These are phyloP conservation scores for Drosophila peninsularis DNA, from an alignment of 2,888 invertebrate species.

Conservation along the genomic window DNA sequence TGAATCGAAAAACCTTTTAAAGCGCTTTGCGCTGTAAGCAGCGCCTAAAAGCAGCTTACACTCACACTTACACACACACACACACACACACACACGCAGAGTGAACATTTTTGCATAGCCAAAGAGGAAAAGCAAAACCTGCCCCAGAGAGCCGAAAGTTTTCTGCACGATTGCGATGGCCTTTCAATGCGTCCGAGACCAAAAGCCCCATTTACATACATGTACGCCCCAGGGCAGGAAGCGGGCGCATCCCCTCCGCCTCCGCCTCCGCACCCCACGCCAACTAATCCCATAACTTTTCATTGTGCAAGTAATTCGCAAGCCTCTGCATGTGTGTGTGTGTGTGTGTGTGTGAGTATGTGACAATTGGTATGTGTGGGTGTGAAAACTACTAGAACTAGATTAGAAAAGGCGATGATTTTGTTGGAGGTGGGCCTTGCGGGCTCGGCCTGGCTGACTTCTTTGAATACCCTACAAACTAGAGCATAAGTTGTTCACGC, in stretches of 20 bases:
- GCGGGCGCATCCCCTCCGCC: slow-evolving; percentile 3
- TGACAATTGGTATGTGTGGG: slow-evolving; percentile 55
- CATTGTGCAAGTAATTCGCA: slow-evolving; percentile 50
- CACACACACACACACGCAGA: slow-evolving; percentile 7
- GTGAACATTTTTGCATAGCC: slow-evolving; percentile 47
- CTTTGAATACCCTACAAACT: slow-evolving; percentile 10
- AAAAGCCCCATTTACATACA: slow-evolving; percentile 18
- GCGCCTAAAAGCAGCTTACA: slow-evolving; percentile 74
- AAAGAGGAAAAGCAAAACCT: slow-evolving; percentile 32
- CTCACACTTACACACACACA: slow-evolving; percentile 39
- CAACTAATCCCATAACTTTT: slow-evolving; percentile 60
- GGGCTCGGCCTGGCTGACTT: not conserved
- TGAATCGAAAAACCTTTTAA: slow-evolving; percentile 68
- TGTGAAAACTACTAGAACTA: slow-evolving; percentile 61
- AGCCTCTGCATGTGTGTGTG: slow-evolving; percentile 15
- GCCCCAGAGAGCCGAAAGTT: slow-evolving; percentile 50
- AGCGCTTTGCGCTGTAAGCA: slow-evolving; percentile 73
- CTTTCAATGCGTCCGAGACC: slow-evolving; percentile 32
- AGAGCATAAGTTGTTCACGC: not conserved
- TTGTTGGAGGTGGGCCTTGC: slow-evolving; percentile 3
- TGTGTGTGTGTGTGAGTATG: slow-evolving; percentile 29
- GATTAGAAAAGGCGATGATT: slow-evolving; percentile 47
- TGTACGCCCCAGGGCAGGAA: slow-evolving; percentile 30
- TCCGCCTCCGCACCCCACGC: not conserved
- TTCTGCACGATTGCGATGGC: slow-evolving; percentile 42